Base-by-base conservation (phyloP, 2,797 vertebrate genomes). In the Enoplosus armatus region DNA sequence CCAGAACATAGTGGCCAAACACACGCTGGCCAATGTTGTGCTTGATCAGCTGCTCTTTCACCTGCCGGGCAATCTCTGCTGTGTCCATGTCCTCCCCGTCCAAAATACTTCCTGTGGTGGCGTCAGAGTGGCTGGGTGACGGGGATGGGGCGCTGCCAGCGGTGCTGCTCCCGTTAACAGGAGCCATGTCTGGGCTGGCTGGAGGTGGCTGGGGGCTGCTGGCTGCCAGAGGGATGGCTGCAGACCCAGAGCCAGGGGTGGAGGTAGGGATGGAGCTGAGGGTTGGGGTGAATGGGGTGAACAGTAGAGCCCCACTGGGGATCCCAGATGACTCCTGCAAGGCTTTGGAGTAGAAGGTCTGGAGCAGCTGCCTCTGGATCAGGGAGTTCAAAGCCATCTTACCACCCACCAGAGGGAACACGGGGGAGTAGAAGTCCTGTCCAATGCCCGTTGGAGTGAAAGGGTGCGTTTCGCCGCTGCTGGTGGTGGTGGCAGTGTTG, bases 291-390 rank as follows among this genome's bases (percentile, higher is more conserved):
- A 97, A 97, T 91, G 97, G 96, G 95, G 97, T 95, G 93, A 98
- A 98, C 94, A 98, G 96, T 91, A 98, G 94, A 92, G 97, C 97
- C 94, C 97, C 97, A 87, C 97, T 95, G 76, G 91, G 91, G 73
- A 94, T 91, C 27, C 92, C 92, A 72, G 93, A 93, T 6, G 94
- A 93, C 95, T 99, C 98, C 95, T 99, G 98, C 94, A 98, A 96
- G 92, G 97, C 97, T 96, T 98, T 98, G 94, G 97, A 97, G 96
- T 99, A 99, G 96, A 99, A 98, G 94, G 97, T 97, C 94, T 99
- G 98, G 94, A 99, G 97, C 93, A 99, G 97, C 96, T 99, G 98
- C 92, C 97, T 96, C 93, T 98, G 98, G 92, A 98, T 97, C 94
- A 98, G 96, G 93, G 98, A 97, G 95, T 97, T 98, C 96, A 99